These are phyloP conservation scores for Anarhynchus alexandrinus DNA, from an alignment of 2,113 vertebrate genomes.

Conservation along the genomic window DNA sequence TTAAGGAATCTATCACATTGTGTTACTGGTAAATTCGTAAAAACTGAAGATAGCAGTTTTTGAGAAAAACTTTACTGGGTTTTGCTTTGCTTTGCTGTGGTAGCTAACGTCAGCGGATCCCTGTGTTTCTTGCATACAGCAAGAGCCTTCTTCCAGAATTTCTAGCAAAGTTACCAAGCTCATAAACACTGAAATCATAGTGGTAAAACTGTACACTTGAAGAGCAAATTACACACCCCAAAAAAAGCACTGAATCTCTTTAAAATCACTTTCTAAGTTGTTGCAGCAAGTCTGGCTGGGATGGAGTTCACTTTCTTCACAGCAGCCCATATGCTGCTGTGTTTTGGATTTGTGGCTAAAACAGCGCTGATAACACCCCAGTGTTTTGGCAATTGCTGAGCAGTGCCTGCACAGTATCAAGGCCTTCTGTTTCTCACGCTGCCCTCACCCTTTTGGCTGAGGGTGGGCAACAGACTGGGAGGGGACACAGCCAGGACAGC, in stretches of 20 bases:
- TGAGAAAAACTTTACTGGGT: not conserved
- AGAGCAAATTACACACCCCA: not conserved
- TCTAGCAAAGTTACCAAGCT: not conserved
- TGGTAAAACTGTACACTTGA: rapidly evolving
- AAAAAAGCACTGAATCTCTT: not conserved
- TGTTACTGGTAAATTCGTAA: not conserved
- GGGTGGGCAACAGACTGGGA: not conserved
- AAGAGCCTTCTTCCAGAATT: not conserved
- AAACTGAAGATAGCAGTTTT: not conserved
- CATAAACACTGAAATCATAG: not conserved
- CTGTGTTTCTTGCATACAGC: not conserved
- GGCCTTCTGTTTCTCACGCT: not conserved
- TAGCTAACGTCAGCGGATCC: not conserved
- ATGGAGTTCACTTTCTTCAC: not conserved
- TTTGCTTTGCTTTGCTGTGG: not conserved
- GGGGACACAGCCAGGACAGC: not conserved
- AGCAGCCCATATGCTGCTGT: not conserved
- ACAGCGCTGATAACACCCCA: rapidly evolving
- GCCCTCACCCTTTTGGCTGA: not conserved
- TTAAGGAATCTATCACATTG: not conserved
- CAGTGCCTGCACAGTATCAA: rapidly evolving
- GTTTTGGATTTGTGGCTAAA: not conserved
- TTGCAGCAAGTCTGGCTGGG: not conserved
- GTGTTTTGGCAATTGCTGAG: rapidly evolving
- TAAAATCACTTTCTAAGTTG: not conserved